Percentiles rank a stretch among this genome's conserved stretches.
phyloP scores from a whole-genome alignment of 1,140 invertebrate species.

The Drosophila melanica region DNA sequence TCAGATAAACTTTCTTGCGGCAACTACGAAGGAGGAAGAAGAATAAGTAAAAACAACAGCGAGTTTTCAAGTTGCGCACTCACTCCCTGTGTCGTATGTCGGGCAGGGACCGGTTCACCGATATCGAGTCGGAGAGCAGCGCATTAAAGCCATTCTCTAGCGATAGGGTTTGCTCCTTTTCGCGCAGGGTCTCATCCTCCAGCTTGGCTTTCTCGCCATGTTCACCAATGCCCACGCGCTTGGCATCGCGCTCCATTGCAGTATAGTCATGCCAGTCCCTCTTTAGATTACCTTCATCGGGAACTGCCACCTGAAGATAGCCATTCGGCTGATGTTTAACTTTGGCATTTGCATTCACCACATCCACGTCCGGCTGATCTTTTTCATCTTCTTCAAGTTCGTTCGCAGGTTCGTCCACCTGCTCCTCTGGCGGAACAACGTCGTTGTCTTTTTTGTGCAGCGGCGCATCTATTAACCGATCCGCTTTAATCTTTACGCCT shows the following conservation, averaged over 20 bases:
- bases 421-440: neutral
- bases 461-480: no score
- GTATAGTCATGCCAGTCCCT: slow-evolving; percentile 94
- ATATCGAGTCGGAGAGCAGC: slow-evolving; percentile 94
- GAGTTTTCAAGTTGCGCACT: slow-evolving; percentile 60
- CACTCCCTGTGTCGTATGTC: slow-evolving; percentile 92
- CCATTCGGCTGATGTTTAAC: slow-evolving; percentile 11
- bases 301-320: slow-evolving; percentile 54
- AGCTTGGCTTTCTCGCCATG: slow-evolving; percentile 88
- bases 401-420: neutral
- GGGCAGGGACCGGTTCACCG: slow-evolving; percentile 91
- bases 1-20: slow-evolving; percentile 89
- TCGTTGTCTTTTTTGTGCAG: neutral
- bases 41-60: neutral
- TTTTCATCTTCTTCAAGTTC: slow-evolving; percentile 13
- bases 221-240: slow-evolving; percentile 90
- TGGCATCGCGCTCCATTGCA: slow-evolving; percentile 88
- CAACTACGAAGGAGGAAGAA: slow-evolving; percentile 85
- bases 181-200: slow-evolving; percentile 89
- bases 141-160: slow-evolving; percentile 93
- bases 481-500: neutral
- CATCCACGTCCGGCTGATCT: neutral
- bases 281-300: slow-evolving; percentile 84
- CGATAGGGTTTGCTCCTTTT: slow-evolving; percentile 84
- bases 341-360: neutral